Evolutionary conservation across 2,797 vertebrate species (phyloP), one percentile per base, ranked within the genome.

Genomic region (Chromis chromis): DNA sequence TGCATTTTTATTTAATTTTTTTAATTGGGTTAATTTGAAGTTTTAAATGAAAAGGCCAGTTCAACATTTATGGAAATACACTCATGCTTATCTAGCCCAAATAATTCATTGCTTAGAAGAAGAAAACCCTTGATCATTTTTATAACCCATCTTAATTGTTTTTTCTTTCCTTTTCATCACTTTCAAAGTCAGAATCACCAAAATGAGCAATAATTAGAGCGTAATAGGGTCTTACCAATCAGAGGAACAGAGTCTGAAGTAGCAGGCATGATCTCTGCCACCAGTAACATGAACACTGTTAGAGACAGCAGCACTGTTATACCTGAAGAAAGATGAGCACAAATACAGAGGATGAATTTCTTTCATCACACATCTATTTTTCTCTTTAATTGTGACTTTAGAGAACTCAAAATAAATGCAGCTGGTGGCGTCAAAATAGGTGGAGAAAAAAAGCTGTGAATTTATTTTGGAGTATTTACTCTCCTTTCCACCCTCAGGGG

Each of bases 221-320:
- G 21, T 4, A 22, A 28, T 33, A 63, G 31, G 59, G 60, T 62
- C 95, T 91, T 93, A 96, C 97, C 96, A 74, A 97, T 98, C 60
- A 98, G 94, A 67, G 96, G 96, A 75, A 98, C 96, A 0, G 97
- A 97, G 92, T 98, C 97, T 44, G 97, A 98, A 22, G 96, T 97
- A 70, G 96, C 96, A 19, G 96, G 97, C 96, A 97, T 97, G 86
- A 98, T 98, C 89, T 98, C 97, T 53, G 96, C 97, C 39, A 98
- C 96, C 79, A 97, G 93, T 56, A 98, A 88, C 96, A 98, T 98
- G 90, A 98, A 98, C 54, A 98, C 96, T 0, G 96, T 98, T 60
- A 97, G 90, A n/a, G 97, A 98, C 88, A 98, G 93, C 68, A 98
- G 94, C 65, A 98, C 97, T 1, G 97, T 97, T 83, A 97, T 97